Evolutionary conservation across 2,888 invertebrate species (phyloP), one percentile per base, ranked within the genome.

Genomic region (Andrena bicolor): DNA sequence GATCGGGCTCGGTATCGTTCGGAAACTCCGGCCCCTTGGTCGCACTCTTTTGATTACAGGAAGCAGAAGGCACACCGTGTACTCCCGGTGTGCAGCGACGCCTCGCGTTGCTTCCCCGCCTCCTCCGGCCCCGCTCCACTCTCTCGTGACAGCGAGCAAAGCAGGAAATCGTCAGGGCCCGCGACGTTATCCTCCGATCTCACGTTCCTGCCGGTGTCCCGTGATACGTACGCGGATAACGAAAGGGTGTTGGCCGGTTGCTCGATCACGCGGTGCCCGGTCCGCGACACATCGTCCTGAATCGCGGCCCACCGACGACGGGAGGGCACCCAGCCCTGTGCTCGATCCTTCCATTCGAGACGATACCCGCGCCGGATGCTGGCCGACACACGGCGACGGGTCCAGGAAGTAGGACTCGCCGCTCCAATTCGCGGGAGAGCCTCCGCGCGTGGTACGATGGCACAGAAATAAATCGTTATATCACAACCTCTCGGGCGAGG

Each of bases 401-500:
- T 56, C 58, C 74, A 72, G 68, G 69, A 65, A 60, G 48, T 35
- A 60, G 76, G 41, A 61, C 70, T 61, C 63, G 53, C 63, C 65
- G 70, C 65, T 61, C 49, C 35, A 53, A 72, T 71, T 74, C 75
- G 71, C 63, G 26, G 58, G 30, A 53, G 68, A 65, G 70, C 74
- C 60, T 80, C 82, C 70, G 51, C 69, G 78, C 71, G 78, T 82
- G 80, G 70, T 84, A 80, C 76, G 83, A 87, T 82, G 87, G 88
- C 84, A 84, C 86, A 84, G 85, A 85, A 77, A 76, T 85, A 80
- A 79, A 88, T 81, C 79, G 80, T 89, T 87, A 83, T 84, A 89
- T 89, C 89, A 89, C 89, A 89, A 89, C 86, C 89, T 85, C 89
- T 84, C 84, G 82, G 83, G 77, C 77, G 84, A 88, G 86, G 83